phyloP scores from a whole-genome alignment of 1,140 invertebrate species.

The Trypoxylus dichotomus region DNA sequence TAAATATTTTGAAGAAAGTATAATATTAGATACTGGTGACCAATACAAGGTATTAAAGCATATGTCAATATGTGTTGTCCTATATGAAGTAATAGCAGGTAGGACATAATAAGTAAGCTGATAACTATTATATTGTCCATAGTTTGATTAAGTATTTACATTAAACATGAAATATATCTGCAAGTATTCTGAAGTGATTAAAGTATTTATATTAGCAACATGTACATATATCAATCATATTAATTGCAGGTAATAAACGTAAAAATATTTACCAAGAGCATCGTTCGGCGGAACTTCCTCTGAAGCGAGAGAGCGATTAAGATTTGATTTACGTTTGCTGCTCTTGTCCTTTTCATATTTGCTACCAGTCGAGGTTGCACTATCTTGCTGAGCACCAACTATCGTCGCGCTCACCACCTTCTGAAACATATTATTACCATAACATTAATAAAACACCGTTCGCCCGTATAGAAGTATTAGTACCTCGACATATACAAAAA shows the following conservation, averaged over 20 bases:
- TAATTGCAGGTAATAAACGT: background rate
- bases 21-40: no score
- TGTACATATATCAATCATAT: background rate
- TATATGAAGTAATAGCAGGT: no score
- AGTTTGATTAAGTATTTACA: no score
- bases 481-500: background rate
- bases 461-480: background rate
- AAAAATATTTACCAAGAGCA: slow-evolving; percentile 41
- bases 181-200: no score
- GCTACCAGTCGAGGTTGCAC: background rate
- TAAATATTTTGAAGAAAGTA: no score
- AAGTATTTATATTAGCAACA: no score
- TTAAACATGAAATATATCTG: no score
- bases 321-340: slow-evolving; percentile 65
- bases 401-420: background rate
- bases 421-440: slow-evolving; percentile 2
- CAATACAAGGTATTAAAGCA: no score
- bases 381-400: background rate
- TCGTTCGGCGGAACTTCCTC: slow-evolving; percentile 58
- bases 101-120: no score
- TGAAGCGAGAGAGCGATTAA: slow-evolving; percentile 61
- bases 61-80: no score
- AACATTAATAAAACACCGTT: background rate
- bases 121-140: no score
- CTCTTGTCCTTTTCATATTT: slow-evolving; percentile 63